Conservation (phyloP, 1,140 invertebrate species). For the Whitmania pigra region DNA sequence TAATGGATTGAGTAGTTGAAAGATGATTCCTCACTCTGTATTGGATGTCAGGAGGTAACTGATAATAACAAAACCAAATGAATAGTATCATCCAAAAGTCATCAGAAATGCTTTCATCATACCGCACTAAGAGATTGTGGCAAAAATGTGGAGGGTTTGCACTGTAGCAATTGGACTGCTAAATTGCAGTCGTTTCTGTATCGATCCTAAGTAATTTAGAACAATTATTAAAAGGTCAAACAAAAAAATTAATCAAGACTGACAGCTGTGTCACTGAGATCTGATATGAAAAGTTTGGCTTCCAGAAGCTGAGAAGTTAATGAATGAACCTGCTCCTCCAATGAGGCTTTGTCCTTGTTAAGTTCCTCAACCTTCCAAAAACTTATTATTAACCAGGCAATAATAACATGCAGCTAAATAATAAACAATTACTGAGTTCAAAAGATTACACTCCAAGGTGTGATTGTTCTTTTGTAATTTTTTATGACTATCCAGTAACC, state of each 20-base stretch:
- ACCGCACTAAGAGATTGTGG: slow-evolving; percentile 80
- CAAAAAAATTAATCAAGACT: slow-evolving; percentile 36
- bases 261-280: slow-evolving; percentile 82
- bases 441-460: slow-evolving; percentile 80
- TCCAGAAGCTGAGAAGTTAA: slow-evolving; percentile 74
- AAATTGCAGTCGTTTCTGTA: slow-evolving; percentile 86
- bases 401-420: not conserved
- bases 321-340: slow-evolving; percentile 73
- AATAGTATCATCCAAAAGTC: slow-evolving; percentile 16
- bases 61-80: slow-evolving; percentile 32
- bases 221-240: slow-evolving; percentile 19
- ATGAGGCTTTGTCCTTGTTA: slow-evolving; percentile 72
- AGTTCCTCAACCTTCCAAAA: slow-evolving; percentile 58
- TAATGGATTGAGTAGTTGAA: slow-evolving; percentile 40
- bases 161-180: slow-evolving; percentile 82
- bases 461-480: slow-evolving; percentile 88
- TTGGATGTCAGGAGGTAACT: slow-evolving; percentile 80
- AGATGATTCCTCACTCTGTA: slow-evolving; percentile 55
- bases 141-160: slow-evolving; percentile 85
- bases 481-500: slow-evolving; percentile 81
- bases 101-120: slow-evolving; percentile 17
- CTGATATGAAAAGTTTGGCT: slow-evolving; percentile 69
- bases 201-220: slow-evolving; percentile 58
- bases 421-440: slow-evolving; percentile 59
- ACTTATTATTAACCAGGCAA: not conserved